A percentile compares a stretch with the other conserved stretches of the same genome.
These are phyloP conservation scores for Poeciliopsis prolifica DNA, from an alignment of 2,113 vertebrate species.

Conservation along the genomic window DNA sequence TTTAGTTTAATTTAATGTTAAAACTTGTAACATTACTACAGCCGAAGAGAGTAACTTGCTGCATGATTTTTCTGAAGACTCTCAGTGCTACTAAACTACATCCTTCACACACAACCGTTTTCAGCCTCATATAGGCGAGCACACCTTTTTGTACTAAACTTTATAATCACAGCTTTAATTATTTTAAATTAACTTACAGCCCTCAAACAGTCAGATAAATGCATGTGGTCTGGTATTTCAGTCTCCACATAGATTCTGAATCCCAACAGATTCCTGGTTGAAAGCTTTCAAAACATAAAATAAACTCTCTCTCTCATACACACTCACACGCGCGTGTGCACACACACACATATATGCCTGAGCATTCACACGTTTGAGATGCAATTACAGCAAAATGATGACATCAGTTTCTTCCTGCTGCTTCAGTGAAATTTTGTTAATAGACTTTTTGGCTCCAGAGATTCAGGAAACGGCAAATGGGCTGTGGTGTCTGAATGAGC, in stretches of 20 bases:
- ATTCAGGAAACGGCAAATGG: conserved; percentile 23
- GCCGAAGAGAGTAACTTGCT: neutral
- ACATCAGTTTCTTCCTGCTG: conserved; percentile 58
- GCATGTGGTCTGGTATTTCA: neutral
- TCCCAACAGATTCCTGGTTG: neutral
- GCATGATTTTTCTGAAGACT: conserved; percentile 2
- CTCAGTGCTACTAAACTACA: conserved; percentile 19
- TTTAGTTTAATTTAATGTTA: neutral
- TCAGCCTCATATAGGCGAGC: neutral
- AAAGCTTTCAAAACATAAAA: neutral
- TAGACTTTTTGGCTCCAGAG: conserved; percentile 64
- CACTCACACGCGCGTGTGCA: neutral
- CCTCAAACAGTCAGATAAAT: neutral
- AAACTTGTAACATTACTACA: neutral
- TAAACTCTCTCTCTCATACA: neutral
- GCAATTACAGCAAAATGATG: conserved; percentile 64
- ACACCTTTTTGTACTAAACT: conserved; percentile 4
- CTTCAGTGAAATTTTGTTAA: conserved; percentile 58
- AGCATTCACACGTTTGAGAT: conserved; percentile 35
- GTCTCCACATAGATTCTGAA: neutral
- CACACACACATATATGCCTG: conserved; percentile 17
- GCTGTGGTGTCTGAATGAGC: neutral
- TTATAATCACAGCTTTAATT: neutral
- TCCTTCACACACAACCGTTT: neutral
- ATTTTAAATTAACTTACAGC: neutral